Conservation (phyloP, 2,113 vertebrate species). For the Romanogobio albipinnatus region DNA sequence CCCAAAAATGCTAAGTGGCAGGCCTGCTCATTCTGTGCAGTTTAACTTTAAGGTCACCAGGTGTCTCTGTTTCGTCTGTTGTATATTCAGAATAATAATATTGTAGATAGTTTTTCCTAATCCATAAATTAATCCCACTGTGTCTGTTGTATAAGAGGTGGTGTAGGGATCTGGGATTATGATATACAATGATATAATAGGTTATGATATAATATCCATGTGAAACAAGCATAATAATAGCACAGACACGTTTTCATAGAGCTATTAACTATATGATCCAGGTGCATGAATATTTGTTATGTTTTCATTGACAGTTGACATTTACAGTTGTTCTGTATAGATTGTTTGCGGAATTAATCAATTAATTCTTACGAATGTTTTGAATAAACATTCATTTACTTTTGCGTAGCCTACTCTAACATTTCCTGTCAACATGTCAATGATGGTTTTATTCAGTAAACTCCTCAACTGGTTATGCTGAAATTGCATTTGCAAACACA, state of each 20-base stretch:
- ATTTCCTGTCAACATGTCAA: background rate
- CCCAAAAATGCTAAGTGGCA: background rate
- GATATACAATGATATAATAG: too few relatives aligned
- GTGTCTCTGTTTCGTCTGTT: slow-evolving; percentile 62
- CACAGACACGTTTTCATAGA: background rate
- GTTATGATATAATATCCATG: slow-evolving; percentile 61
- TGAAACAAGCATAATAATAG: slow-evolving; percentile 6
- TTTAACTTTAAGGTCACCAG: slow-evolving; percentile 31
- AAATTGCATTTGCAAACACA: slow-evolving; percentile 12
- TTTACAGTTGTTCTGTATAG: background rate
- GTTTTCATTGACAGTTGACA: background rate
- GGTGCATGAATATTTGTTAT: background rate
- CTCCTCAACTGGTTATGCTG: background rate
- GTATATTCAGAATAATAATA: background rate
- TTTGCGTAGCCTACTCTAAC: background rate
- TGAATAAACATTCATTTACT: background rate
- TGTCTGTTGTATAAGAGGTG: slow-evolving; percentile 67
- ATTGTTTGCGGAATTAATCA: background rate
- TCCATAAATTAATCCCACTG: slow-evolving; percentile 61
- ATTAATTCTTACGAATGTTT: background rate
- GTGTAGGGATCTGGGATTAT: slow-evolving; percentile 56
- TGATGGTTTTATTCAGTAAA: background rate
- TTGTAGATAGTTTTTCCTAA: slow-evolving; percentile 32
- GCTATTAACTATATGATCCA: background rate
- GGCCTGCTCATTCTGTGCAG: background rate